Evolutionary conservation across 2,888 invertebrate species (phyloP).

Genomic region (Tetragnatha montana): DNA sequence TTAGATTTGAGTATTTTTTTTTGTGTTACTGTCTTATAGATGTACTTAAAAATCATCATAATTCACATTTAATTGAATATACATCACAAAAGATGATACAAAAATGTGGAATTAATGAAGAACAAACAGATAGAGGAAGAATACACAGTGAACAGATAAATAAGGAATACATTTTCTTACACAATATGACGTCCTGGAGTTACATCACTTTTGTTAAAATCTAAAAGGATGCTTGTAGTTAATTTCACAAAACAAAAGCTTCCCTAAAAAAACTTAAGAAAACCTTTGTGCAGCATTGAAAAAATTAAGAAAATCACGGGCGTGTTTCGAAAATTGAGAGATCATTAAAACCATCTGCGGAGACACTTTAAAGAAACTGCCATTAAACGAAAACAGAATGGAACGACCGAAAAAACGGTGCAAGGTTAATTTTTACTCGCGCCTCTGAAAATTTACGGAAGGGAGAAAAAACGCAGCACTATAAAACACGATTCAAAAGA

Average conservation of each 20-base stretch:
- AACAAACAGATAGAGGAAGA: no score
- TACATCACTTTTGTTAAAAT: no score
- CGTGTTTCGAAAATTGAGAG: background rate
- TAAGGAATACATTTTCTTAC: no score
- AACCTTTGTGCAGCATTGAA: background rate
- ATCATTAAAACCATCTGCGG: background rate
- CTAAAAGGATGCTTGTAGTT: background rate
- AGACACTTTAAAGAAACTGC: background rate
- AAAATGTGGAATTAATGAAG: no score
- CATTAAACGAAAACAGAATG: background rate
- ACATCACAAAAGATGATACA: no score
- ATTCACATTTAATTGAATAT: no score
- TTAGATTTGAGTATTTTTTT: no score
- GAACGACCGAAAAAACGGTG: background rate
- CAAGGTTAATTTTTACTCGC: background rate
- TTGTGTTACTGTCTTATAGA: no score
- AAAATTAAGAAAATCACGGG: background rate
- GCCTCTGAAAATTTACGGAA: background rate
- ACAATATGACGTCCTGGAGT: no score
- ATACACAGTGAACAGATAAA: no score
- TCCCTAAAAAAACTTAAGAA: background rate
- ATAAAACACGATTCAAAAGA: background rate
- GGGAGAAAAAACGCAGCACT: background rate
- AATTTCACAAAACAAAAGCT: background rate
- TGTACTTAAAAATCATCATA: no score